Evolutionary conservation across 2,113 vertebrate genomes (phyloP).

Genomic region (Gopherus flavomarginatus): DNA sequence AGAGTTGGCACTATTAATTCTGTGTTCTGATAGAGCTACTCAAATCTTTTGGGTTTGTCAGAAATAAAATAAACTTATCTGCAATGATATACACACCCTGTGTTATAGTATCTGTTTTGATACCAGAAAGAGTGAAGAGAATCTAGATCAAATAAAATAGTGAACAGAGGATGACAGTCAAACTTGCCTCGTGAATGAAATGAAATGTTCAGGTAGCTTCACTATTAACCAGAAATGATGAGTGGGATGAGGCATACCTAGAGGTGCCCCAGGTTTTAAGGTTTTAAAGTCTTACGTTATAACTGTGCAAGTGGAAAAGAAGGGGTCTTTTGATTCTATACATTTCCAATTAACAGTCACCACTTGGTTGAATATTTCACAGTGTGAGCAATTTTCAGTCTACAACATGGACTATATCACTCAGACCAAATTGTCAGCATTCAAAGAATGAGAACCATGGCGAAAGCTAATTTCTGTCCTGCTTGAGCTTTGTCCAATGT

Average conservation of each 20-base stretch:
- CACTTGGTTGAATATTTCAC: background rate
- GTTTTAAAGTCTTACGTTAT: conserved; percentile 1
- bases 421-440: background rate
- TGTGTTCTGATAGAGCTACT: background rate
- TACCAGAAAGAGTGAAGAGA: conserved; percentile 13
- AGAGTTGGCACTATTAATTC: background rate
- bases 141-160: conserved; percentile 8
- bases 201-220: background rate
- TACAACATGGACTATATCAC: background rate
- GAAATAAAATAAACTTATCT: conserved; percentile 27
- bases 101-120: conserved; percentile 32
- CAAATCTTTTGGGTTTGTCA: conserved; percentile 2
- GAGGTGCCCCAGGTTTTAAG: background rate
- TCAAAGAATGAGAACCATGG: background rate
- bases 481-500: background rate
- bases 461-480: background rate
- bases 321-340: background rate
- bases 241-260: background rate
- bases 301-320: background rate
- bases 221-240: background rate
- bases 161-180: background rate
- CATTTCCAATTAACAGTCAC: background rate
- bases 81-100: conserved; percentile 25
- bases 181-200: background rate
- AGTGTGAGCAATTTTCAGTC: background rate